phyloP scores from a whole-genome alignment of 2,888 invertebrate species.

The Sinhomidia bicolor region DNA sequence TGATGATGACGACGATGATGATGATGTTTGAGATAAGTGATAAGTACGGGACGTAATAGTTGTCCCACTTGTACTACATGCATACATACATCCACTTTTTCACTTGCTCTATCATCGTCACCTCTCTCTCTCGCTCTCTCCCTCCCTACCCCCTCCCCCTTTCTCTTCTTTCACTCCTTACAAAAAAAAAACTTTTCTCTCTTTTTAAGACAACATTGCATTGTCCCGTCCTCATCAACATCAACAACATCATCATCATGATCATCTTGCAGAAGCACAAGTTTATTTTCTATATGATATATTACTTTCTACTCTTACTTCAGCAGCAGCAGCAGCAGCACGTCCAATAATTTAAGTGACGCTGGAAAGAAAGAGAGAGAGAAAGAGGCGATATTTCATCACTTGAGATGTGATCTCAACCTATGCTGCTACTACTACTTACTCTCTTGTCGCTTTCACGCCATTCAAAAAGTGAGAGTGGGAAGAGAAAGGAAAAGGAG shows the following conservation, averaged over 20 bases:
- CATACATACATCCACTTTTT: not conserved
- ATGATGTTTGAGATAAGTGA: too few relatives aligned
- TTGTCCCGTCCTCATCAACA: not conserved
- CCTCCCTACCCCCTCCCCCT: not conserved
- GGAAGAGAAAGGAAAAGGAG: slow-evolving; percentile 15
- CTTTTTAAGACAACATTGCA: not conserved
- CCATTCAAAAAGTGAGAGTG: slow-evolving; percentile 18
- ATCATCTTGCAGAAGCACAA: not conserved
- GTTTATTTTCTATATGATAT: not conserved
- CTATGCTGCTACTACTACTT: slow-evolving; percentile 25
- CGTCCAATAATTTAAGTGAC: slow-evolving; percentile 20
- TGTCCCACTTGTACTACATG: too few relatives aligned
- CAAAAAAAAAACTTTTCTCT: not conserved
- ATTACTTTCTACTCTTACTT: not conserved
- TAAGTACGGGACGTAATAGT: too few relatives aligned
- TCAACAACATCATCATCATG: not conserved
- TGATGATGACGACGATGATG: too few relatives aligned
- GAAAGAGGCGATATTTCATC: slow-evolving; percentile 29
- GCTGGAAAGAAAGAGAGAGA: not conserved
- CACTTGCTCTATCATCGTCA: not conserved
- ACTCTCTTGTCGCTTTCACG: slow-evolving; percentile 43
- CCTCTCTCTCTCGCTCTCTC: not conserved
- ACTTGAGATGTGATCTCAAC: slow-evolving; percentile 55
- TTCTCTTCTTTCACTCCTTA: too few relatives aligned
- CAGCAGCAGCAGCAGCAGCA: slow-evolving; percentile 2